A percentile compares a stretch with the other conserved stretches of the same genome.
phyloP scores from a whole-genome alignment of 2,113 vertebrate species.

The Pelodiscus sinensis region DNA sequence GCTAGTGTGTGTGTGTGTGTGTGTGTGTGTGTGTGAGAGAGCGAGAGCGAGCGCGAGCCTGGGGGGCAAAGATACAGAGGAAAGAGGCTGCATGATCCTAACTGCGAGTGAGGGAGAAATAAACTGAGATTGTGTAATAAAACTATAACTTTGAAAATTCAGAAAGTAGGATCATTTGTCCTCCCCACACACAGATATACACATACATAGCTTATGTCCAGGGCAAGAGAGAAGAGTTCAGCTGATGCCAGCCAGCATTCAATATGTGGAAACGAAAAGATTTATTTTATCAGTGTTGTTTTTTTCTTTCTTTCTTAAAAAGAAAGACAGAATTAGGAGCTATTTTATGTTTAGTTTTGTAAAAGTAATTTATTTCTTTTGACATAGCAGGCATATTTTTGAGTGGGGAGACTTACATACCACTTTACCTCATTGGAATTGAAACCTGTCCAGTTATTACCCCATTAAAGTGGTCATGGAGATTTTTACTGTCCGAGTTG shows the following conservation, averaged over 20 bases:
- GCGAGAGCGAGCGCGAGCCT: background rate
- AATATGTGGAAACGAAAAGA: conserved; percentile 20
- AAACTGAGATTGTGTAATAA: conserved; percentile 24
- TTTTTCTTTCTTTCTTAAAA: background rate
- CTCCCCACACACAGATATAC: background rate
- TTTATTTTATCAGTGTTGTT: conserved; percentile 7
- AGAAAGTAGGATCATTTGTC: conserved; percentile 26
- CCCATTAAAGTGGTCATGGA: conserved; percentile 24
- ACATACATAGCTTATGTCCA: background rate
- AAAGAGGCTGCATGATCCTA: background rate
- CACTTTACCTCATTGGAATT: conserved; percentile 59
- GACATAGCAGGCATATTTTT: conserved; percentile 44
- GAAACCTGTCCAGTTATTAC: conserved; percentile 33
- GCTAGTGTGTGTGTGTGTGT: background rate
- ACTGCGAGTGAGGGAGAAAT: background rate
- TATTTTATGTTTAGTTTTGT: conserved; percentile 35
- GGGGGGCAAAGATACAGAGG: background rate
- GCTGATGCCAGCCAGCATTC: conserved; percentile 11
- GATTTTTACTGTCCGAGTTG: conserved; percentile 20
- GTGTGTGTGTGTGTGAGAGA: background rate
- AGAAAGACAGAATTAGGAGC: conserved; percentile 3
- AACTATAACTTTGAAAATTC: conserved; percentile 7
- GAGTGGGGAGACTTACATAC: conserved; percentile 10
- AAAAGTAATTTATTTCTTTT: conserved; percentile 64
- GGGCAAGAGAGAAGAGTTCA: background rate